Base-by-base conservation (phyloP, 2,888 invertebrate species). In the Clepsis dumicolana region DNA sequence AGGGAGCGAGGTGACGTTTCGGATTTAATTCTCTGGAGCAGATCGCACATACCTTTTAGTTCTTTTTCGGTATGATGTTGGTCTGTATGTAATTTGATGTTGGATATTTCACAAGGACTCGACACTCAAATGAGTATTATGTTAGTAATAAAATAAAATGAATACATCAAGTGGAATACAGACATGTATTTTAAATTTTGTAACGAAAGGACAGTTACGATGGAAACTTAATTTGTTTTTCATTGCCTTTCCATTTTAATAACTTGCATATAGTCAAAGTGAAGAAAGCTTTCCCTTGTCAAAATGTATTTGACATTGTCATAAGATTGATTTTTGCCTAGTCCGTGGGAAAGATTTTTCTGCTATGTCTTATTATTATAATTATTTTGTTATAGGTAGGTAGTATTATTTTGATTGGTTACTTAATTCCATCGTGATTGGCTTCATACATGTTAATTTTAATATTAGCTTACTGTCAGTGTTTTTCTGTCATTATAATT, bases 391-490 rank as follows among this genome's bases (percentile, higher is more conserved):
- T n/a, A n/a, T n/a, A n/a, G n/a, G n/a, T n/a, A n/a, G n/a, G n/a
- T n/a, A n/a, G n/a, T n/a, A n/a, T n/a, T n/a, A n/a, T n/a, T n/a
- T n/a, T n/a, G n/a, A n/a, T n/a, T n/a, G n/a, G n/a, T n/a, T n/a
- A n/a, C n/a, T n/a, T n/a, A n/a, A 48, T 48, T 0, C 48, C 21
- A 18, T 32, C 29, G 14, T 48, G 48, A 21, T 48, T 48, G 48
- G n/a, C 50, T 24, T 54, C 8, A 8, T 14, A 4, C 38, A 3
- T 3, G 4, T 16, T 8, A 44, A 10, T 32, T 10, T 21, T 14
- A 35, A 48, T 29, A 24, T 18, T 29, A 54, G 65, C 54, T 54
- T 54, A 16, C 18, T 54, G 24, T 53, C 53, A 14, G 44, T 53
- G 54, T 66, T 21, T 32, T 44, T 32, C 16, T n/a, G 27, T 38